Evolutionary conservation across 2,797 vertebrate species (phyloP), one percentile per base, ranked within the genome.

Genomic region (Ctenopoma kingsleyae): DNA sequence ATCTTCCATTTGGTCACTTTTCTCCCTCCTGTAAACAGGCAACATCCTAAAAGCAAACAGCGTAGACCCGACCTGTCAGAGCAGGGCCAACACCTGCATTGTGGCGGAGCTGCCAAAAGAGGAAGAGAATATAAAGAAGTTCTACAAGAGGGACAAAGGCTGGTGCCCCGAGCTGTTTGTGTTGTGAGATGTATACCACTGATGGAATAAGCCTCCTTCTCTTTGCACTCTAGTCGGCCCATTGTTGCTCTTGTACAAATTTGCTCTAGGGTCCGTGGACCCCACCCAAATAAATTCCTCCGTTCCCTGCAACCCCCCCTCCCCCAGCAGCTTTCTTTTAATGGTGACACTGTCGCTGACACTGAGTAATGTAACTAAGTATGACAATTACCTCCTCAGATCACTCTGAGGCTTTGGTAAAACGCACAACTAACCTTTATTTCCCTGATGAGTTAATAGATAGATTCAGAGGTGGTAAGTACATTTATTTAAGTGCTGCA

Each of bases 201-300:
- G 87, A 91, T 82, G 87, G 78, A 67, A 53, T 81, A 88, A 93
- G 86, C 88, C 87, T 51, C 41, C 75, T 79, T 78, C 86, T 90
- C 91, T 82, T 82, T 85, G 82, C 86, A 59, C 81, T 79, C 70
- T 22, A 60, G 60, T 89, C 83, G 52, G 53, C 69, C 83, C 83
- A 89, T 93, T 93, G 91, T 93, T 89, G 82, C 66, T 64, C 67
- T 68, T 91, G 86, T 85, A 91, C 91, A 93, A 91, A 94, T 94
- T 92, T 91, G 86, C 88, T 92, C 72, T 85, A 82, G 88, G 89
- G 81, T 82, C 71, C 74, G 69, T 66, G 71, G 80, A 84, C 84
- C 80, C 69, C 81, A 77, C 84, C 88, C 87, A 76, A 72, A 87
- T 78, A 69, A 82, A 87, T 88, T 86, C 80, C 75, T 83, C 68